phyloP scores from a whole-genome alignment of 2,113 vertebrate species.

The Hippocampus guttulatus region DNA sequence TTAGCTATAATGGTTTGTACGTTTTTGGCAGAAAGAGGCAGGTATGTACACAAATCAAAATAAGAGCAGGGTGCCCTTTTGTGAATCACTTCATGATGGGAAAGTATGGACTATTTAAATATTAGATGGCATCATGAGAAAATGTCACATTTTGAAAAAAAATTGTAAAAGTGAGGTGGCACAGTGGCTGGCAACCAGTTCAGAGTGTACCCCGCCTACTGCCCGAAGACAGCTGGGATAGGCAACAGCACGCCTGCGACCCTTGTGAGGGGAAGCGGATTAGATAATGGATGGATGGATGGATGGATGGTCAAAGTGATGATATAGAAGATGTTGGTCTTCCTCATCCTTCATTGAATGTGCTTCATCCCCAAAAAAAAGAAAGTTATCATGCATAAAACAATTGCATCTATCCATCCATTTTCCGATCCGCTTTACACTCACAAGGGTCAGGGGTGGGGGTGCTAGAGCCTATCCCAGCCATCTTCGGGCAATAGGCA shows the following conservation, averaged over 20 bases:
- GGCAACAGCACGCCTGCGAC: no score
- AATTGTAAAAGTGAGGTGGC: no score
- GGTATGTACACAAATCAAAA: conserved; percentile 46
- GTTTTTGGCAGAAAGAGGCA: conserved; percentile 42
- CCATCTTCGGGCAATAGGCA: no score
- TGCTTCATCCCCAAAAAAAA: conserved; percentile 36
- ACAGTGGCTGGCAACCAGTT: no score
- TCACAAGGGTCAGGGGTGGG: no score
- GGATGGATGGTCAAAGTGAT: conserved; percentile 38
- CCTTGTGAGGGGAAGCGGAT: no score
- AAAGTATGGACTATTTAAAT: conserved; percentile 17
- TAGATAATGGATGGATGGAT: no score
- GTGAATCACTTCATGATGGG: conserved; percentile 12
- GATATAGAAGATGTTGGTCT: conserved; percentile 19
- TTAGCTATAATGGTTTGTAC: conserved; percentile 51
- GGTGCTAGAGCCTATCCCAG: no score
- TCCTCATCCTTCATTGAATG: conserved; percentile 45
- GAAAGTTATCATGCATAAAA: conserved; percentile 16
- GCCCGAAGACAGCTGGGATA: no score
- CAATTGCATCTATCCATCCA: no score
- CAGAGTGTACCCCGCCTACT: no score
- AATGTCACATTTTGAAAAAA: conserved; percentile 56
- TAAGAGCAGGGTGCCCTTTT: conserved; percentile 24
- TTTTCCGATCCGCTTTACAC: no score
- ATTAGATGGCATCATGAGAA: conserved; percentile 29